Conservation (phyloP, 1,140 invertebrate genomes). For the Stegodyphus dumicola region DNA sequence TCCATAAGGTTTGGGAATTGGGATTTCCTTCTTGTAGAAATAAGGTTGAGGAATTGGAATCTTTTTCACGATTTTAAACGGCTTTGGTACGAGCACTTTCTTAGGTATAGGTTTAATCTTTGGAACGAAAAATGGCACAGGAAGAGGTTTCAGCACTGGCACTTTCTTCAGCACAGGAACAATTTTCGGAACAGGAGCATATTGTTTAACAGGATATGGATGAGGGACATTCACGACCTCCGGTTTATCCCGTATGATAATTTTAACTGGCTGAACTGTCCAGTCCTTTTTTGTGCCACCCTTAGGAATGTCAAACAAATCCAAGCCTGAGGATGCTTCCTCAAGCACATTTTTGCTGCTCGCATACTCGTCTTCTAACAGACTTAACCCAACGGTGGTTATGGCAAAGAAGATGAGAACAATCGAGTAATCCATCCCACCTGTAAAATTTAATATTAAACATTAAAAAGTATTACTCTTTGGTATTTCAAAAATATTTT, state of each 20-base stretch:
- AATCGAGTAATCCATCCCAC: too few relatives aligned
- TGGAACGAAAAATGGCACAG: constrained; percentile 42
- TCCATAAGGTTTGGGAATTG: constrained; percentile 28
- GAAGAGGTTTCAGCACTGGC: constrained; percentile 45
- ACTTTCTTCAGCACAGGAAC: constrained; percentile 47
- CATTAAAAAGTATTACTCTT: too few relatives aligned
- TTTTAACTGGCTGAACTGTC: constrained; percentile 53
- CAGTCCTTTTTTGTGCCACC: constrained; percentile 38
- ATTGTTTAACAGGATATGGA: constrained; percentile 42
- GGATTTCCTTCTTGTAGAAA: constrained; percentile 32
- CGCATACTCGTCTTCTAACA: too few relatives aligned
- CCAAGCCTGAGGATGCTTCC: too few relatives aligned
- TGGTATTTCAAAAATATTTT: too few relatives aligned
- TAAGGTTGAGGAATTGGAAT: constrained; percentile 50
- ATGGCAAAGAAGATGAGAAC: too few relatives aligned
- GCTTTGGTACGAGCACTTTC: constrained; percentile 28
- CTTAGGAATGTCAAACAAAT: constrained; percentile 6
- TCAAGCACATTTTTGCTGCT: too few relatives aligned
- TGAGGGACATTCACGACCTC: constrained; percentile 34
- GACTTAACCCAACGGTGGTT: too few relatives aligned
- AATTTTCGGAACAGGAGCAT: constrained; percentile 31
- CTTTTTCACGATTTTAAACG: constrained; percentile 34
- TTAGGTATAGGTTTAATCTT: constrained; percentile 45
- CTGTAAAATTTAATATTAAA: too few relatives aligned
- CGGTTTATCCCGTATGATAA: constrained; percentile 52